phyloP scores from a whole-genome alignment of 2,888 invertebrate species.

The Lepas anatifera region DNA sequence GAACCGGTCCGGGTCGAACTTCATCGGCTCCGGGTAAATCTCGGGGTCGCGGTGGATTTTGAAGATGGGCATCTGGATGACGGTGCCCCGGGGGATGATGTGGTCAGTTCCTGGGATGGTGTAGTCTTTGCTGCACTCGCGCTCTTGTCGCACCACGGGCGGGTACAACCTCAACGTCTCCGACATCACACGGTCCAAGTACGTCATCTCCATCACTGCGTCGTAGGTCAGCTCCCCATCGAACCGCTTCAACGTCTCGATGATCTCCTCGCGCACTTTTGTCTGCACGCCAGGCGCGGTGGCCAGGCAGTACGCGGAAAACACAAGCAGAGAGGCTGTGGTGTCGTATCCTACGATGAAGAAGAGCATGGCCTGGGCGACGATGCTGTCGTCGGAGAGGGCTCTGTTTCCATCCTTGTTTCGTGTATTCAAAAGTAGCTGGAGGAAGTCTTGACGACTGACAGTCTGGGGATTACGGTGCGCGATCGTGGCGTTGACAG shows the following conservation, averaged over 20 bases:
- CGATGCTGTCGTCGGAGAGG: not conserved
- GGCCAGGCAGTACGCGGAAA: not conserved
- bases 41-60: slow-evolving; percentile 48
- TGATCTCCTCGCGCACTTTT: not conserved
- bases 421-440: not conserved
- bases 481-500: not conserved
- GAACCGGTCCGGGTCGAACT: slow-evolving; percentile 41
- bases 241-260: not conserved
- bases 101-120: no score
- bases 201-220: slow-evolving; percentile 38
- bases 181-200: slow-evolving; percentile 43
- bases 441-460: not conserved
- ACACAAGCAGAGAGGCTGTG: not conserved
- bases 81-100: slow-evolving; percentile 27
- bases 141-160: slow-evolving; percentile 42
- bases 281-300: not conserved
- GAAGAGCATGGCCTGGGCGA: not conserved
- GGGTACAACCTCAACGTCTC: slow-evolving; percentile 49
- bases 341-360: not conserved
- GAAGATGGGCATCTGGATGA: slow-evolving; percentile 43
- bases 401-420: not conserved
- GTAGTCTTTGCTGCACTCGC: slow-evolving; percentile 28
- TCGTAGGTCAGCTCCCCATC: slow-evolving; percentile 39
- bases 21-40: slow-evolving; percentile 47
- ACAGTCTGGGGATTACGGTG: not conserved